These are phyloP conservation scores for Silurus lanzhouensis DNA, from an alignment of 2,797 vertebrate species.

Conservation along the genomic window DNA sequence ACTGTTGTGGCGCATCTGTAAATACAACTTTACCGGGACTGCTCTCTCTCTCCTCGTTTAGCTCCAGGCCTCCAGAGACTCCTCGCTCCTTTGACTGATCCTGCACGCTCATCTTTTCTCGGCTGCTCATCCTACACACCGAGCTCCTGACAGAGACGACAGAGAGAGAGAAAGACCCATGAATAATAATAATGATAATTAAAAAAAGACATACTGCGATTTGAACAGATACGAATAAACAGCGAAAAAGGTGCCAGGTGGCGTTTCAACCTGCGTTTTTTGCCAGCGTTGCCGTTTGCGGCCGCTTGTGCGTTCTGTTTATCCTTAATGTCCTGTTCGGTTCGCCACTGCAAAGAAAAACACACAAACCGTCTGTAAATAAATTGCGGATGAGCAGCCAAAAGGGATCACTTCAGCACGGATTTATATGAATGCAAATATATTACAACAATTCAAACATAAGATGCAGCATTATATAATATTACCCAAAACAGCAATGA, in stretches of 20 bases:
- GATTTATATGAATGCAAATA: neutral
- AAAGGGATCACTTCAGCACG: neutral
- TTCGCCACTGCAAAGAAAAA: slow-evolving; percentile 75
- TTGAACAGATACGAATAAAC: neutral
- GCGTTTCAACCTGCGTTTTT: slow-evolving; percentile 76
- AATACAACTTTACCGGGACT: slow-evolving; percentile 68
- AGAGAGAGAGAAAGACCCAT: neutral
- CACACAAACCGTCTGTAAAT: neutral
- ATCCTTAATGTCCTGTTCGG: slow-evolving; percentile 78
- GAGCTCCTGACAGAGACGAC: slow-evolving; percentile 75
- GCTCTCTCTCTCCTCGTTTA: slow-evolving; percentile 77
- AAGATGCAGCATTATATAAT: no score
- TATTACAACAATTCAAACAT: neutral
- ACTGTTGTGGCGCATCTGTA: neutral
- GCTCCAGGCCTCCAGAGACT: slow-evolving; percentile 74
- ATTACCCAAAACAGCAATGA: no score
- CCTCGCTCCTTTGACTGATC: slow-evolving; percentile 89
- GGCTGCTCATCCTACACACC: slow-evolving; percentile 90
- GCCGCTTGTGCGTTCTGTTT: slow-evolving; percentile 71
- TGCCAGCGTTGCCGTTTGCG: slow-evolving; percentile 68
- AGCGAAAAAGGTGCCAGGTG: neutral
- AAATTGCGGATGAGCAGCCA: neutral
- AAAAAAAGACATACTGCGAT: neutral
- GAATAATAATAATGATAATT: no score
- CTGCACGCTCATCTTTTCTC: slow-evolving; percentile 88